These are phyloP conservation scores for Thelaira solivaga DNA, from an alignment of 2,888 invertebrate species.

Conservation along the genomic window DNA sequence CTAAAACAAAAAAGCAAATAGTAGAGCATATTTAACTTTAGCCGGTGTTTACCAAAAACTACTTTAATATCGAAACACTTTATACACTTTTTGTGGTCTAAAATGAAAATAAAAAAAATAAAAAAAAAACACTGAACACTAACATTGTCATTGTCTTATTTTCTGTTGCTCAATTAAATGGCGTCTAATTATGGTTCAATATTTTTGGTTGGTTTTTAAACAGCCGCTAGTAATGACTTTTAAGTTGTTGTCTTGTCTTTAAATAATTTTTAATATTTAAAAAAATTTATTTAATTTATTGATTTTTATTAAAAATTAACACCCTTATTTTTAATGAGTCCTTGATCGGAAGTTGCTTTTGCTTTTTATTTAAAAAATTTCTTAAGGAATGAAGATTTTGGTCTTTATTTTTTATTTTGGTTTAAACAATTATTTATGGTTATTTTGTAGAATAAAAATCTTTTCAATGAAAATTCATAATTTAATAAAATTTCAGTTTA, in stretches of 20 bases:
- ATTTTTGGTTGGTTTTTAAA: not conserved
- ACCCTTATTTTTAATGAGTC: conserved; percentile 21
- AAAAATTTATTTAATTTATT: conserved; percentile 54
- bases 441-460: conserved; percentile 5
- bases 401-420: conserved; percentile 2
- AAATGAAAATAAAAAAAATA: not conserved
- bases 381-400: conserved; percentile 44
- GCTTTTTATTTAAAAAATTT: not conserved
- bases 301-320: conserved; percentile 9
- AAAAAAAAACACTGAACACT: conserved; percentile 28
- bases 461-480: conserved; percentile 28
- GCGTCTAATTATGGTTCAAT: conserved; percentile 58
- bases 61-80: not conserved
- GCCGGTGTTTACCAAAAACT: not conserved
- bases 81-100: conserved; percentile 52
- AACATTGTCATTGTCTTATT: conserved; percentile 50
- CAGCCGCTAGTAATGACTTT: conserved; percentile 1
- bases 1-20: conserved; percentile 44
- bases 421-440: conserved; percentile 44
- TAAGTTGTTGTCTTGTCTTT: conserved; percentile 47
- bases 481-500: conserved; percentile 19
- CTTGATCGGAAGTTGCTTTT: conserved; percentile 26
- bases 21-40: not conserved
- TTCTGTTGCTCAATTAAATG: conserved; percentile 62
- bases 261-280: conserved; percentile 62